phyloP scores from a whole-genome alignment of 2,797 vertebrate species.

The Cyprinella venusta region DNA sequence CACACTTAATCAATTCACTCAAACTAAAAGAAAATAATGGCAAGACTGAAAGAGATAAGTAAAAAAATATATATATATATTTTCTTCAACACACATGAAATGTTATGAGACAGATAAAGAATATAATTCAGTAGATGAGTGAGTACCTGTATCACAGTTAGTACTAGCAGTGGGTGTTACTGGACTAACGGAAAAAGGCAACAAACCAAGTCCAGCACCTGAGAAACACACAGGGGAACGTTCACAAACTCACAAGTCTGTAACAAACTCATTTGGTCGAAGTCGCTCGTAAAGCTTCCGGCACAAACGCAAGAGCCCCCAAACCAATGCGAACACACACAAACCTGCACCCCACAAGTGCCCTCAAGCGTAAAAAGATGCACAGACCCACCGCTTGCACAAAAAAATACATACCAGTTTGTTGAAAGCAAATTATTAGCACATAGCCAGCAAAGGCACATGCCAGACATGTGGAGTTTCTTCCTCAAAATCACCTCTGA shows the following conservation, averaged over 20 bases:
- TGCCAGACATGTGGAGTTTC: conserved; percentile 36
- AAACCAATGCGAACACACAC: conserved; percentile 66
- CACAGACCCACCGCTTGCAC: not conserved
- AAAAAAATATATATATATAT: not conserved
- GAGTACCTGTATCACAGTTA: conserved; percentile 98
- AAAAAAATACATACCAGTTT: conserved; percentile 16
- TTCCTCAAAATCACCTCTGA: conserved; percentile 38
- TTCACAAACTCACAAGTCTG: conserved; percentile 62
- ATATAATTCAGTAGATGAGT: conserved; percentile 53
- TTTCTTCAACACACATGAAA: conserved; percentile 39
- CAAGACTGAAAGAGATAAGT: conserved; percentile 18
- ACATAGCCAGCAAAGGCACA: conserved; percentile 35
- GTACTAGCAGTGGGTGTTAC: conserved; percentile 95
- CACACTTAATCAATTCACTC: conserved; percentile 15
- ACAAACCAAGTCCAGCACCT: conserved; percentile 96
- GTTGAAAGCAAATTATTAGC: conserved; percentile 29
- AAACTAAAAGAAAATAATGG: not conserved
- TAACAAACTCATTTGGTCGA: conserved; percentile 59
- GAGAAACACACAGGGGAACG: conserved; percentile 62
- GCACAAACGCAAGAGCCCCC: conserved; percentile 75
- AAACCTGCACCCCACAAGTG: conserved; percentile 38
- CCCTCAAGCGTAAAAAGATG: conserved; percentile 32
- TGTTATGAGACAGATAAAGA: conserved; percentile 42
- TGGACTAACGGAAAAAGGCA: conserved; percentile 94
- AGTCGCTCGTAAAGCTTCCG: conserved; percentile 54